Base-by-base conservation (phyloP, 2,888 invertebrate genomes). In the Digitonthophagus gazella region DNA sequence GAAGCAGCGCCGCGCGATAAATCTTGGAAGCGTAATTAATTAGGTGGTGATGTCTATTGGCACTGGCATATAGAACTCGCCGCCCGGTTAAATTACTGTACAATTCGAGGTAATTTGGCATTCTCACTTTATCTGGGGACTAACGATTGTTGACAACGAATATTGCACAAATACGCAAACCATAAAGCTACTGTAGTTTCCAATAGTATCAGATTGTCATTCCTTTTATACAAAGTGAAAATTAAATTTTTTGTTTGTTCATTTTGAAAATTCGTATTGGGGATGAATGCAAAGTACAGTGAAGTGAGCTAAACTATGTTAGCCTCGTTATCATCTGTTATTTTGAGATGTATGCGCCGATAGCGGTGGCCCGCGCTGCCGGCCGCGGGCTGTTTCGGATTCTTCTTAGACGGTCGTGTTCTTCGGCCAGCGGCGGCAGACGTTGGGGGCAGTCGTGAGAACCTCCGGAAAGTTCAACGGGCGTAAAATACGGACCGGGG, bases 401-500 rank as follows among this genome's bases (percentile, higher is more conserved):
- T 61, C 61, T 61, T 61, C n/a, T 18, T 15, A 18, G 61, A 20
- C 18, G 61, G 61, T n/a, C 61, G 18, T n/a, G n/a, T 18, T 19
- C 16, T 18, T 19, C 61, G 61, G 19, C 61, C n/a, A 8, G 61
- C 18, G 61, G 61, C 57, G 61, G 61, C 57, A 61, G 61, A 19
- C 61, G 61, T 15, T 15, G 15, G 19, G 64, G 64, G 66, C 67
- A 71, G 64, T 71, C 72, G 73, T 74, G 74, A 71, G 74, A 73
- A 74, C 72, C 71, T 68, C 67, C 28, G 64, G 64, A 58, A 69
- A 70, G 68, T 67, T 58, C 65, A 64, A 64, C 69, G 55, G 61
- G 73, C 71, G 73, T 75, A 75, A 75, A 75, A 75, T 75, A 75
- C 75, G 75, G 71, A 75, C 75, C 72, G 72, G 68, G 66, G 69